Evolutionary conservation across 2,113 vertebrate species (phyloP).

Genomic region (Xiphias gladius): DNA sequence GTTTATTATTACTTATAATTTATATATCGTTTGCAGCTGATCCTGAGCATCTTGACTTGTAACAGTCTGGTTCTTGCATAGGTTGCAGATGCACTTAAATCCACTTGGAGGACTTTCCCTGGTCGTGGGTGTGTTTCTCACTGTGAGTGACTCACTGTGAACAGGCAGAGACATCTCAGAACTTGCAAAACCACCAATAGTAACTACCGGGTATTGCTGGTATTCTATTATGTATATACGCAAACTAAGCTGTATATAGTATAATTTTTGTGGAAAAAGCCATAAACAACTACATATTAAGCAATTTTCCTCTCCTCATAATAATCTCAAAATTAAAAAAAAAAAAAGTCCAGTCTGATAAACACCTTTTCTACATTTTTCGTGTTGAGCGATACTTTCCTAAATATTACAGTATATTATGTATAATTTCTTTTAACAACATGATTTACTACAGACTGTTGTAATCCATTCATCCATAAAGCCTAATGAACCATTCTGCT

Average conservation of each 20-base stretch:
- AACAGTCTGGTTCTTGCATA: neutral
- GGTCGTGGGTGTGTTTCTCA: conserved; percentile 44
- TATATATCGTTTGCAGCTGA: neutral
- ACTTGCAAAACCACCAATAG: conserved; percentile 9
- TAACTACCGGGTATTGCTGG: neutral
- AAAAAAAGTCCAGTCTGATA: neutral
- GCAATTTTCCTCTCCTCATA: neutral
- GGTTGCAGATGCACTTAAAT: conserved; percentile 13
- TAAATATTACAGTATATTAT: neutral
- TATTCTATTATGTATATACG: neutral
- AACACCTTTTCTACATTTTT: neutral
- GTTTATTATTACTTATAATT: conserved; percentile 24
- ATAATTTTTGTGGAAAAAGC: neutral
- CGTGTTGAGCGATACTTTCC: neutral
- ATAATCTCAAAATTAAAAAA: neutral
- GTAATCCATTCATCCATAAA: neutral
- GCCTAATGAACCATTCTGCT: neutral
- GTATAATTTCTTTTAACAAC: neutral
- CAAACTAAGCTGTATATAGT: neutral
- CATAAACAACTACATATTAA: neutral
- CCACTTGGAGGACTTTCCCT: conserved; percentile 48
- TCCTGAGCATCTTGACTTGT: conserved; percentile 3
- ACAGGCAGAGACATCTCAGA: conserved; percentile 6
- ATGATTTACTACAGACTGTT: neutral
- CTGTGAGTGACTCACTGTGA: conserved; percentile 49